Conservation (phyloP, 2,113 vertebrate species). For the Chaetodon auriga region DNA sequence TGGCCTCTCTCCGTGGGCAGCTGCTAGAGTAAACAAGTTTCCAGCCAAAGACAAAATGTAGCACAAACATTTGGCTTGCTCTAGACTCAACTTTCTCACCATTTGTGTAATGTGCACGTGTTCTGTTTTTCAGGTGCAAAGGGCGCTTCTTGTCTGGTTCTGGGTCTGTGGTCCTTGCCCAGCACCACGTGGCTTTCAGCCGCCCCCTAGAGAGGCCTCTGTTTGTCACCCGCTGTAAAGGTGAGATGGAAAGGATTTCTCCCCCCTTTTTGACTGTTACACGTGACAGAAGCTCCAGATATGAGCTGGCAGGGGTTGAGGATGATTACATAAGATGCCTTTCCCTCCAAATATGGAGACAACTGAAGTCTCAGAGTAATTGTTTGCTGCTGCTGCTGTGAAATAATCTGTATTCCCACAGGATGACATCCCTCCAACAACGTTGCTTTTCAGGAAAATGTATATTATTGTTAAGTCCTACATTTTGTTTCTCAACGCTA, state of each 20-base stretch:
- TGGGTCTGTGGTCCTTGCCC: slow-evolving; percentile 87
- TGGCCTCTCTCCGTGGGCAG: slow-evolving; percentile 51
- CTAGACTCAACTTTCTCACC: slow-evolving; percentile 48
- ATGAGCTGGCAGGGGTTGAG: slow-evolving; percentile 61
- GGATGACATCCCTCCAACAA: slow-evolving; percentile 1
- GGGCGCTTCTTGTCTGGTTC: slow-evolving; percentile 89
- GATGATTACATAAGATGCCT: slow-evolving; percentile 64
- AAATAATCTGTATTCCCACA: slow-evolving; percentile 36
- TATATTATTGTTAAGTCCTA: neutral
- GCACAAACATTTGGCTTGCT: slow-evolving; percentile 55
- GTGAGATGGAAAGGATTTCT: slow-evolving; percentile 80
- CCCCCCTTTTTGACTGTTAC: slow-evolving; percentile 32
- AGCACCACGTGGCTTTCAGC: slow-evolving; percentile 90
- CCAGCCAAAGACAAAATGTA: slow-evolving; percentile 49
- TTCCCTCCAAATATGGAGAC: slow-evolving; percentile 68
- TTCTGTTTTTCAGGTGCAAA: slow-evolving; percentile 87
- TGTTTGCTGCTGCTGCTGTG: slow-evolving; percentile 26
- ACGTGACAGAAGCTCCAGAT: slow-evolving; percentile 71
- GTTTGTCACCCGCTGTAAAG: slow-evolving; percentile 92
- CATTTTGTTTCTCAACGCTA: neutral
- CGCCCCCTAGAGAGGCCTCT: slow-evolving; percentile 91
- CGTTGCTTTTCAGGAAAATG: slow-evolving; percentile 4
- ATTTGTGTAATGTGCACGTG: slow-evolving; percentile 43
- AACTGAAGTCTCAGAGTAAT: slow-evolving; percentile 48
- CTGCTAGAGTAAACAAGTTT: slow-evolving; percentile 55